Conservation (phyloP, 1,140 invertebrate species). For the Brachionus plicatilis region DNA sequence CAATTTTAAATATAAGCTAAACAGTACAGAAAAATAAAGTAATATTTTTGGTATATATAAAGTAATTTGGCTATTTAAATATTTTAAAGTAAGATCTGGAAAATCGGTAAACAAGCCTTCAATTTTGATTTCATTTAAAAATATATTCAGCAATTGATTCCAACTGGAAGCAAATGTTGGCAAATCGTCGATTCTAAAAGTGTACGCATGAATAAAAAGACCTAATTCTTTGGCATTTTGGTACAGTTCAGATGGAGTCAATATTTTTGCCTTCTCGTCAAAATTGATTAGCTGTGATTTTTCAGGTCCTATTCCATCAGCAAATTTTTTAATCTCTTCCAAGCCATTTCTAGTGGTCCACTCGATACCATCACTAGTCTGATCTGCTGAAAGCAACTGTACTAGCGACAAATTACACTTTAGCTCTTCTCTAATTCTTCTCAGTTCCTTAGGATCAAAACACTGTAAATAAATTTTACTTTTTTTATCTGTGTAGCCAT, state of each 20-base stretch:
- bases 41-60: neutral
- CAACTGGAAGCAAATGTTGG: neutral
- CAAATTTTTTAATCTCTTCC: slow-evolving; percentile 27
- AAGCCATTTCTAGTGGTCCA: slow-evolving; percentile 15
- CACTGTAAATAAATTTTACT: slow-evolving; percentile 22
- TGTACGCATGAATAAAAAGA: slow-evolving; percentile 36
- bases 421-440: neutral
- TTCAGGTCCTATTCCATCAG: slow-evolving; percentile 38
- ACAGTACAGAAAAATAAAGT: neutral
- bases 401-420: neutral
- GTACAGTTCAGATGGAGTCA: neutral
- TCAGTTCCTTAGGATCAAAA: slow-evolving; percentile 21
- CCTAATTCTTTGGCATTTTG: neutral
- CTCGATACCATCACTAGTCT: neutral
- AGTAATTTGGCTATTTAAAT: slow-evolving; percentile 5
- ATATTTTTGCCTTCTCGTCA: neutral
- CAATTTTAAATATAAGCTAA: neutral
- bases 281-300: neutral
- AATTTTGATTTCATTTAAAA: slow-evolving; percentile 4
- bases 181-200: slow-evolving; percentile 13
- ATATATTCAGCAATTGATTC: neutral
- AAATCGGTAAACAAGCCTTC: slow-evolving; percentile 29
- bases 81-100: slow-evolving; percentile 13
- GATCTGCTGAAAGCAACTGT: neutral
- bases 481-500: neutral